Conservation (phyloP, 2,113 vertebrate genomes). For the Verasper variegatus region DNA sequence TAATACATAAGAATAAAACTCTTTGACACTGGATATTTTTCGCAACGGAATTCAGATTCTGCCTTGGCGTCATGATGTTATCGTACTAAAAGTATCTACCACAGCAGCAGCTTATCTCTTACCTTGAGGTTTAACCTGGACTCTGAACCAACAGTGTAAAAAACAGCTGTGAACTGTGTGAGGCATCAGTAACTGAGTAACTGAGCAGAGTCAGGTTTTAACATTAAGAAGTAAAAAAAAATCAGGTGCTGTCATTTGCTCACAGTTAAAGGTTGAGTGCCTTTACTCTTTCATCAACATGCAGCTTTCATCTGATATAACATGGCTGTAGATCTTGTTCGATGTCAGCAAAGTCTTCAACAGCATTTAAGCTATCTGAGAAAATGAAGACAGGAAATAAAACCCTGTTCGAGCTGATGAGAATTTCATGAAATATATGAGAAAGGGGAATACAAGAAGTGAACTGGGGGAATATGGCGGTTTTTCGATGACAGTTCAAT, state of each 20-base stretch:
- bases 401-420: constrained; percentile 37
- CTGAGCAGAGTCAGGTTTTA: constrained; percentile 22
- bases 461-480: constrained; percentile 2
- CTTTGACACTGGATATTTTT: constrained; percentile 26
- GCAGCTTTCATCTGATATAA: constrained; percentile 52
- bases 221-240: constrained; percentile 29
- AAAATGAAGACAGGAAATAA: constrained; percentile 57
- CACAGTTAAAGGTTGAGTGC: constrained; percentile 30
- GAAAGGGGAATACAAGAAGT: constrained; percentile 21
- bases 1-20: background rate
- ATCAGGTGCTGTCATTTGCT: constrained; percentile 31
- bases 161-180: constrained; percentile 33
- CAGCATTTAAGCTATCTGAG: constrained; percentile 32
- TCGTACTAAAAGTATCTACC: constrained; percentile 24
- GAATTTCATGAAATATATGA: constrained; percentile 63
- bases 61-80: constrained; percentile 27
- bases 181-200: constrained; percentile 8
- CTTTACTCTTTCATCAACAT: constrained; percentile 43
- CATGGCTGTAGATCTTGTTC: constrained; percentile 52
- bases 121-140: constrained; percentile 37
- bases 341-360: constrained; percentile 47
- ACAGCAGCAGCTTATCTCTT: constrained; percentile 17
- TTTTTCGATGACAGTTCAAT: constrained; percentile 58
- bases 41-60: constrained; percentile 23
- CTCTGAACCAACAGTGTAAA: background rate